These are phyloP conservation scores for Caenorhabditis doughertyi DNA, from an alignment of 2,888 invertebrate genomes.

Conservation along the genomic window DNA sequence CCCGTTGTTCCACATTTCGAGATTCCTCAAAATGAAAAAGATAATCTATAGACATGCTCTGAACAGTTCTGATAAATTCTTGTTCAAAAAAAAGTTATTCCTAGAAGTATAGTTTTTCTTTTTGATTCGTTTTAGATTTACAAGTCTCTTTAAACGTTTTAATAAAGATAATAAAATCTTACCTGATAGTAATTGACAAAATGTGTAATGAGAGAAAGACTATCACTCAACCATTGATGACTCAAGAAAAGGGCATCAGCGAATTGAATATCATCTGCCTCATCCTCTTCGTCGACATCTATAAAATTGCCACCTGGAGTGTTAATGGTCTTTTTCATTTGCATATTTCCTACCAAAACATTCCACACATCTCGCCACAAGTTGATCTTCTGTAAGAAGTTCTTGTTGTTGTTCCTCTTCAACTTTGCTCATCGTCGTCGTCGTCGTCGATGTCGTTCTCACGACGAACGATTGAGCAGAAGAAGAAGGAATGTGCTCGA, in stretches of 20 bases:
- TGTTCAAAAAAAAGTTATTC: no score
- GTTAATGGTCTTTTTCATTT: slow-evolving; percentile 14
- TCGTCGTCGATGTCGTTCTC: slow-evolving; percentile 42
- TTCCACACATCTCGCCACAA: slow-evolving; percentile 57
- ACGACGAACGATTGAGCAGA: slow-evolving; percentile 46
- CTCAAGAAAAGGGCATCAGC: slow-evolving; percentile 84
- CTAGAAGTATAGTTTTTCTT: neutral
- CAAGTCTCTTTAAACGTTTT: slow-evolving; percentile 32
- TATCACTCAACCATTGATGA: slow-evolving; percentile 84
- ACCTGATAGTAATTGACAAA: slow-evolving; percentile 79
- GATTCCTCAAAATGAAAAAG: slow-evolving; percentile 65
- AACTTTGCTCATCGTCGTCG: slow-evolving; percentile 30
- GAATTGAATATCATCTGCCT: slow-evolving; percentile 68
- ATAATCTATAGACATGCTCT: no score
- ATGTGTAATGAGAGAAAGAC: slow-evolving; percentile 83
- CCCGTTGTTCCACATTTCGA: slow-evolving; percentile 53
- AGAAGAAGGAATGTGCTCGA: slow-evolving; percentile 22
- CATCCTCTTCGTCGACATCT: slow-evolving; percentile 54
- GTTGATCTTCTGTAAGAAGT: slow-evolving; percentile 47
- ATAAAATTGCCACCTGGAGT: slow-evolving; percentile 2
- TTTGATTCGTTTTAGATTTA: neutral
- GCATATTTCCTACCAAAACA: slow-evolving; percentile 51
- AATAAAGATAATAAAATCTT: neutral
- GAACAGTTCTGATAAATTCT: no score
- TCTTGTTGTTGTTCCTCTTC: slow-evolving; percentile 30